A percentile compares a stretch with the other conserved stretches of the same genome.
Evolutionary conservation across 2,888 invertebrate genomes (phyloP).

Genomic region (Callinectes sapidus): DNA sequence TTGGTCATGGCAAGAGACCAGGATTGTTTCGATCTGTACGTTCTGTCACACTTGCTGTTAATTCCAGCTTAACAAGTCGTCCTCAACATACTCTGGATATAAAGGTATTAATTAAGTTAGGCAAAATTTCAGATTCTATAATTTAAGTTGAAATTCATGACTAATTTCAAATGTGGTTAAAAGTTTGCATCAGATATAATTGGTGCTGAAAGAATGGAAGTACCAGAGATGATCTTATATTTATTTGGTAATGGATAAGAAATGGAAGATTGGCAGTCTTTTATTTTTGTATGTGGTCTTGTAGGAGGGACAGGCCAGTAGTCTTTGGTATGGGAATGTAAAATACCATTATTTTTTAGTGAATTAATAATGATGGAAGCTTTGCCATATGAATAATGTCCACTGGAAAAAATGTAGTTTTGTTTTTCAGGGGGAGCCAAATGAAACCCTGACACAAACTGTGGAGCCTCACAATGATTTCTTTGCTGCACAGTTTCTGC

Average conservation of each 20-base stretch:
- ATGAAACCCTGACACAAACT: constrained; percentile 83
- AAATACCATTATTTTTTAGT: no score
- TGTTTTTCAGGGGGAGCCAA: constrained; percentile 72
- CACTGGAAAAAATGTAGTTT: not conserved
- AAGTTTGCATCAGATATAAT: not conserved
- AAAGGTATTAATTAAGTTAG: constrained; percentile 55
- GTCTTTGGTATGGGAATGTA: no score
- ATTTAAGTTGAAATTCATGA: not conserved
- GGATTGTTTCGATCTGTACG: constrained; percentile 84
- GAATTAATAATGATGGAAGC: no score
- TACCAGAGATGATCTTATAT: not conserved
- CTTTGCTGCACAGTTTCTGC: constrained; percentile 92
- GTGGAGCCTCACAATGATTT: constrained; percentile 94
- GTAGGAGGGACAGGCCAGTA: no score
- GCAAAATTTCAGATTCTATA: not conserved
- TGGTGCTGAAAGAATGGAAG: not conserved
- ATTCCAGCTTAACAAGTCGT: constrained; percentile 80
- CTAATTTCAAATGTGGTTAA: not conserved
- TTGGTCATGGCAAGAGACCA: constrained; percentile 80
- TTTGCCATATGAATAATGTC: not conserved
- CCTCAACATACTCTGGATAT: constrained; percentile 73
- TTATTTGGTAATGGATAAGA: not conserved
- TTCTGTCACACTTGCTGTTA: constrained; percentile 84
- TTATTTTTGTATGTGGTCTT: no score
- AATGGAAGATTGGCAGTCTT: no score